Conservation (phyloP, 2,113 vertebrate genomes). For the Piprites chloris region DNA sequence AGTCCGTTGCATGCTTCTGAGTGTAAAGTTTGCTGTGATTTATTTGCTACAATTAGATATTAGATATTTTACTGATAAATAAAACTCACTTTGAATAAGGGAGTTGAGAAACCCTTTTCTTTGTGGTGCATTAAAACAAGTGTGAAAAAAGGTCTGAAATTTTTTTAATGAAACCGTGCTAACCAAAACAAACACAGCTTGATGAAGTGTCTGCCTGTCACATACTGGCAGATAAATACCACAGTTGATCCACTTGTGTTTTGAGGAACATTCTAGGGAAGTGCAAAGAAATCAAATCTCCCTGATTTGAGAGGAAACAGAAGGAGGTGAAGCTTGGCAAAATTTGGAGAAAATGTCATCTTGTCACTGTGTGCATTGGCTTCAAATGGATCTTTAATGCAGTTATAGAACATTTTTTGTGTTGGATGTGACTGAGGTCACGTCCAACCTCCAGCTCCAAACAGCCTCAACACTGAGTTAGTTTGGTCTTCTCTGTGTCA, state of each 20-base stretch:
- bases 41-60: background rate
- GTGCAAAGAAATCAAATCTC: background rate
- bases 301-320: background rate
- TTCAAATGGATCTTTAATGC: background rate
- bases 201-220: background rate
- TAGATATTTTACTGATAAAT: background rate
- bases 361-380: background rate
- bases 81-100: background rate
- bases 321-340: background rate
- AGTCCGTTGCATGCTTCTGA: background rate
- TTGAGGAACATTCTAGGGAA: background rate
- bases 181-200: background rate
- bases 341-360: background rate
- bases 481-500: background rate
- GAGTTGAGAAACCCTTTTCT: background rate
- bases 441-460: background rate
- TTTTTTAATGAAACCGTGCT: background rate
- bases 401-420: background rate
- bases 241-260: background rate
- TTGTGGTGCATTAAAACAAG: background rate
- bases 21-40: background rate
- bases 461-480: background rate
- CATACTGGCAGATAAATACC: background rate
- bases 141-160: background rate
- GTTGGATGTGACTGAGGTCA: accelerated